Evolutionary conservation across 1,140 invertebrate species (phyloP).

Genomic region (Trachymyrmex cornetzi): DNA sequence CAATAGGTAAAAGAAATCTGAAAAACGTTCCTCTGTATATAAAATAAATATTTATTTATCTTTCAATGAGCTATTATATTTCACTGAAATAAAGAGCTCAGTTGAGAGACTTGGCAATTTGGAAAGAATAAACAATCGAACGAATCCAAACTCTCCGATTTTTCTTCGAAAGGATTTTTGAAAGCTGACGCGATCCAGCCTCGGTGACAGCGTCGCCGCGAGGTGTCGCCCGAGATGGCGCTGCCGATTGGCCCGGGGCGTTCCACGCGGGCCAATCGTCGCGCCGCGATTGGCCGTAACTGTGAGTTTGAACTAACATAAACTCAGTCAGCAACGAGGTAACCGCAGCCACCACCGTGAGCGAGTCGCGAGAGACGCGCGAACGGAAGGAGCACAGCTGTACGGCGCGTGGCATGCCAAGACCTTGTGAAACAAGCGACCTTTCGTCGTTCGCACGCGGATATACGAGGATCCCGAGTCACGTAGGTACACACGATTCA

Average conservation of each 20-base stretch:
- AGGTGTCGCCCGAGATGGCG: neutral
- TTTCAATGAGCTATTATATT: neutral
- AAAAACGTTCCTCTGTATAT: neutral
- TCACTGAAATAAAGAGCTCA: neutral
- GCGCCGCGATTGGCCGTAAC: neutral
- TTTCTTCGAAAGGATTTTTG: too few relatives aligned
- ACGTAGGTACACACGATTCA: constrained; percentile 6
- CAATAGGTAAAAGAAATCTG: neutral
- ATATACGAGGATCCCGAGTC: neutral
- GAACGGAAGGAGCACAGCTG: neutral
- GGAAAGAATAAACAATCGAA: too few relatives aligned
- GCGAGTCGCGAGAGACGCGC: neutral
- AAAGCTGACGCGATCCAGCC: neutral
- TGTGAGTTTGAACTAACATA: constrained; percentile 27
- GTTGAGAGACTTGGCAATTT: neutral
- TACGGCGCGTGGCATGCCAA: constrained; percentile 6
- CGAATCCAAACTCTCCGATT: too few relatives aligned
- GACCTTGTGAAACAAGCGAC: neutral
- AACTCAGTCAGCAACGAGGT: neutral
- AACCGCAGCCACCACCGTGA: neutral
- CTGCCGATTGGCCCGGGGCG: neutral
- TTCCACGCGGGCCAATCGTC: neutral
- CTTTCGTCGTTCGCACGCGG: neutral
- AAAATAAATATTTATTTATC: neutral
- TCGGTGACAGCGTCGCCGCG: neutral